These are phyloP conservation scores for Formicarius rufipectus DNA, from an alignment of 2,113 vertebrate species.

Conservation along the genomic window DNA sequence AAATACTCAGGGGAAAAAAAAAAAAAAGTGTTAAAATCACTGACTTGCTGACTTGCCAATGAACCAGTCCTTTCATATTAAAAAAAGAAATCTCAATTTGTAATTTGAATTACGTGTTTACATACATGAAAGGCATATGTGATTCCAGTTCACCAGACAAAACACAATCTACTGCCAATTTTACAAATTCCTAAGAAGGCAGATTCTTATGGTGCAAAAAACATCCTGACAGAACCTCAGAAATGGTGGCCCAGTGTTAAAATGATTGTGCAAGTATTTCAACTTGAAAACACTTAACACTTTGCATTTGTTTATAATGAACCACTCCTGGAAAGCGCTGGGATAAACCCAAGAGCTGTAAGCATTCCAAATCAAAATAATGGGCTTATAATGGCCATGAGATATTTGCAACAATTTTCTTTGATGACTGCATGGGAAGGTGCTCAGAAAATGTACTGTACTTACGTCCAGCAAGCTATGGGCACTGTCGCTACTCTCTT, in stretches of 20 bases:
- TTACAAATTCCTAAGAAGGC: neutral
- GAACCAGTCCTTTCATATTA: neutral
- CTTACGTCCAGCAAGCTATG: conserved; percentile 91
- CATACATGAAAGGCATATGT: neutral
- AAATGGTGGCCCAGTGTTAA: neutral
- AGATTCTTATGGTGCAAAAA: neutral
- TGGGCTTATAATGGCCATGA: neutral
- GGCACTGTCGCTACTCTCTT: conserved; percentile 91
- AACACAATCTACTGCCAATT: neutral
- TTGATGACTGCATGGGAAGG: conserved; percentile 25
- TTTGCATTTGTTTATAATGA: neutral
- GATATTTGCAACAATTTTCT: neutral
- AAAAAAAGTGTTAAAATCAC: neutral
- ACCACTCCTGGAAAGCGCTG: neutral
- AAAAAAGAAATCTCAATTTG: neutral
- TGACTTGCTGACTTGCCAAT: neutral
- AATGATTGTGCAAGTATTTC: neutral
- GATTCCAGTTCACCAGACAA: neutral
- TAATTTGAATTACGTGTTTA: neutral
- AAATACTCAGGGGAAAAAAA: neutral
- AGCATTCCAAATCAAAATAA: conserved; percentile 23
- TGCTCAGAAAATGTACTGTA: conserved; percentile 36
- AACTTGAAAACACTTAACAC: neutral
- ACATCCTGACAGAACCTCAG: neutral
- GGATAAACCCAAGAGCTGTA: neutral